A percentile compares a stretch with the other conserved stretches of the same genome.
Conservation (phyloP, 2,797 vertebrate genomes). For the Acanthopagrus latus region DNA sequence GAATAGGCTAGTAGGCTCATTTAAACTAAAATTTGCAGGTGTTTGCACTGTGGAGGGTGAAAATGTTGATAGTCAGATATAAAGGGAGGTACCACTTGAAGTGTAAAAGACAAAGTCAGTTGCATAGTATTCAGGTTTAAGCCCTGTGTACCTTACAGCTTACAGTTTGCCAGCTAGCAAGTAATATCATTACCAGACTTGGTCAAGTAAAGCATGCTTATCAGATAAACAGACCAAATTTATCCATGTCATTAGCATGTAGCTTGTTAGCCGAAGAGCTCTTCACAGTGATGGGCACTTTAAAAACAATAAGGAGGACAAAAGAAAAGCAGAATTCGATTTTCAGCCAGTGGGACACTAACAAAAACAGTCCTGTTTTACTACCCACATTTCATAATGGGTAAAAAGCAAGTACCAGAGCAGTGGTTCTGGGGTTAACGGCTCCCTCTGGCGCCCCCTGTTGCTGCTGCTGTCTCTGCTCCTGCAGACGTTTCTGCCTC, state of each 20-base stretch:
- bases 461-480: slow-evolving; percentile 90
- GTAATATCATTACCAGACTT: no score
- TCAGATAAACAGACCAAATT: background rate
- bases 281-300: background rate
- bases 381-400: background rate
- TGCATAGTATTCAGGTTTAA: no score
- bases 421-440: slow-evolving; percentile 86
- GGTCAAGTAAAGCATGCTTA: no score
- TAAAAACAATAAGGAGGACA: background rate
- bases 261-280: background rate
- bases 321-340: background rate
- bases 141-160: no score
- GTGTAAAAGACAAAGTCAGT: no score
- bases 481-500: slow-evolving; percentile 93
- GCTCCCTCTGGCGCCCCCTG: slow-evolving; percentile 77
- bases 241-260: background rate
- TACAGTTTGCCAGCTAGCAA: no score
- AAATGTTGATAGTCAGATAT: background rate
- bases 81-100: no score
- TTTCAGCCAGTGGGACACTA: background rate
- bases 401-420: slow-evolving; percentile 71
- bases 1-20: background rate
- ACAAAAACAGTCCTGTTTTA: background rate
- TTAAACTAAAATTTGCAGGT: background rate
- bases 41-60: background rate